Evolutionary conservation across 2,888 invertebrate genomes (phyloP).

Genomic region (Trachelus stipa): DNA sequence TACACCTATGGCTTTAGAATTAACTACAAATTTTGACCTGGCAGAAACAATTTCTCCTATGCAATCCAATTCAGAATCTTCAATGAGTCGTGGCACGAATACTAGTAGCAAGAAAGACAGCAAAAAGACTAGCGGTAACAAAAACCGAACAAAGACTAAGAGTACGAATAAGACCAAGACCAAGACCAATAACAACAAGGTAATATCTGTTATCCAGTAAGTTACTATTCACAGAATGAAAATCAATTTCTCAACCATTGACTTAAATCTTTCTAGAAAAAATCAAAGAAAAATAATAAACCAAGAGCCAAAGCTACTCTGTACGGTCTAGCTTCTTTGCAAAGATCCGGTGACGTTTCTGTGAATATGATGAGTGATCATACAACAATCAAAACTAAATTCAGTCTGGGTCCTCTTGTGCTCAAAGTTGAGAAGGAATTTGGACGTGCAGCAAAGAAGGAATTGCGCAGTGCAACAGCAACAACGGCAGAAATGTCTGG

Average conservation of each 20-base stretch:
- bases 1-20: no score
- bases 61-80: neutral
- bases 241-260: conserved; percentile 10
- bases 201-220: conserved; percentile 29
- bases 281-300: conserved; percentile 69
- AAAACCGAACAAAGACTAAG: conserved; percentile 48
- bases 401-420: conserved; percentile 82
- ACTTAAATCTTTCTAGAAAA: conserved; percentile 47
- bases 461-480: conserved; percentile 86
- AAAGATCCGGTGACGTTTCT: conserved; percentile 82
- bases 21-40: no score
- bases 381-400: conserved; percentile 86
- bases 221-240: conserved; percentile 38
- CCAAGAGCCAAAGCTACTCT: conserved; percentile 82
- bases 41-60: neutral
- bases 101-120: conserved; percentile 25
- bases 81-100: conserved; percentile 13
- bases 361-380: conserved; percentile 84
- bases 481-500: conserved; percentile 90
- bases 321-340: conserved; percentile 82
- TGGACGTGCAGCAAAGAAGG: conserved; percentile 82
- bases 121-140: conserved; percentile 58
- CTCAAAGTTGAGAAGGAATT: conserved; percentile 85
- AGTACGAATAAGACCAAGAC: conserved; percentile 41
- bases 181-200: conserved; percentile 45